Conservation (phyloP, 2,113 vertebrate genomes). For the Mastomys natalensis region DNA sequence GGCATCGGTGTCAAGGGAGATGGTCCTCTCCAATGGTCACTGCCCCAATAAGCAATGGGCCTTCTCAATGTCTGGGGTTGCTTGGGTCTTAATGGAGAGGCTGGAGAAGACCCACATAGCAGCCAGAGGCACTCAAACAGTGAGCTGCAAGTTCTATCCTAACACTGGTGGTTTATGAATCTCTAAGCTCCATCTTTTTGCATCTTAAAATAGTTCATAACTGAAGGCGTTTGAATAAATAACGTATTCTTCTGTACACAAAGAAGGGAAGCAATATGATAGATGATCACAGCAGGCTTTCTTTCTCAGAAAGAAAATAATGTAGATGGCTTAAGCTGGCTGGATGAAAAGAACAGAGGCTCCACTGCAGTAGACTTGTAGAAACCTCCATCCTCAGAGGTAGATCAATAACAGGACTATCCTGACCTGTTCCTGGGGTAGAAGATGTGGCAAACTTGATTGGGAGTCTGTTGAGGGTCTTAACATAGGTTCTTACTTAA, state of each 20-base stretch:
- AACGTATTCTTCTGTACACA: neutral
- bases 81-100: neutral
- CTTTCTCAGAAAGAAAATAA: conserved; percentile 1
- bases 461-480: neutral
- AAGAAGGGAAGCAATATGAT: conserved; percentile 37
- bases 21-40: accelerated
- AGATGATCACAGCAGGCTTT: neutral
- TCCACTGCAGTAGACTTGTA: neutral
- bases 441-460: neutral
- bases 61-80: neutral
- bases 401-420: neutral
- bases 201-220: conserved; percentile 57
- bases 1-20: neutral
- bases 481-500: conserved; percentile 33
- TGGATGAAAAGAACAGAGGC: neutral
- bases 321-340: neutral
- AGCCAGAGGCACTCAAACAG: neutral
- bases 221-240: conserved; percentile 54
- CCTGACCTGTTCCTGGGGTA: neutral
- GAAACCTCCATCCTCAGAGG: neutral
- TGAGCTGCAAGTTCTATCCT: neutral
- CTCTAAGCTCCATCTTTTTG: conserved; percentile 36
- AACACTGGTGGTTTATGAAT: neutral
- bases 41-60: accelerated
- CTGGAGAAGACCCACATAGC: neutral